Conservation (phyloP, 2,113 vertebrate species). For the Nanorana parkeri region DNA sequence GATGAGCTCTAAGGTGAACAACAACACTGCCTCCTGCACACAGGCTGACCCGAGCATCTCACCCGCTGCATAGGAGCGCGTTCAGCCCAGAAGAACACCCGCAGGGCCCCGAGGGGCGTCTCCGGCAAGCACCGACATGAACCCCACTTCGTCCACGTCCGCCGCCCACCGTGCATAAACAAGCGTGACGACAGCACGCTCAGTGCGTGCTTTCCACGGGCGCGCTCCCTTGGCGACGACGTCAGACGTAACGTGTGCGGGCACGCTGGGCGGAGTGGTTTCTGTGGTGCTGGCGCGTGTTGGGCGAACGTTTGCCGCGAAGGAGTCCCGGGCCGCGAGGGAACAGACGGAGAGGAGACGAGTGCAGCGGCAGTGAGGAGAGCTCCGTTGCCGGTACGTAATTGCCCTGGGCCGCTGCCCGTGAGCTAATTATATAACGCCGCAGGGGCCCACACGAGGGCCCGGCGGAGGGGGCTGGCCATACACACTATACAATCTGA, state of each 20-base stretch:
- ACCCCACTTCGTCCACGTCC: background rate
- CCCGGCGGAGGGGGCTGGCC: too few relatives aligned
- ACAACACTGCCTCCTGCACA: background rate
- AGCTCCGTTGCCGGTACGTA: background rate
- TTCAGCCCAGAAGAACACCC: conserved; percentile 1
- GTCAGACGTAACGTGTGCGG: background rate
- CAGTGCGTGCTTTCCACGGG: background rate
- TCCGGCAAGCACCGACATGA: conserved; percentile 17
- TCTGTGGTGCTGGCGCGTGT: background rate
- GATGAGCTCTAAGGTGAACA: too few relatives aligned
- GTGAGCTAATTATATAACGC: too few relatives aligned
- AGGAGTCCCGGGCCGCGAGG: background rate
- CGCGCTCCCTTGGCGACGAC: background rate
- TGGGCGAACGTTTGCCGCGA: background rate
- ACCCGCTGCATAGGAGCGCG: conserved; percentile 8
- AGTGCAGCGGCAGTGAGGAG: background rate
- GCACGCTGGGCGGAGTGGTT: background rate
- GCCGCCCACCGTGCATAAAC: conserved; percentile 24
- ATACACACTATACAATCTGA: too few relatives aligned
- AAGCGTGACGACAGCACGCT: background rate
- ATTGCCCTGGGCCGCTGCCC: background rate
- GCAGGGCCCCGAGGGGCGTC: conserved; percentile 34
- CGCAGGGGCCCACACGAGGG: too few relatives aligned
- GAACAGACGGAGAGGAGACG: conserved; percentile 38
- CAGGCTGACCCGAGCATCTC: background rate